phyloP scores from a whole-genome alignment of 2,888 invertebrate species.

The Rapana venosa region DNA sequence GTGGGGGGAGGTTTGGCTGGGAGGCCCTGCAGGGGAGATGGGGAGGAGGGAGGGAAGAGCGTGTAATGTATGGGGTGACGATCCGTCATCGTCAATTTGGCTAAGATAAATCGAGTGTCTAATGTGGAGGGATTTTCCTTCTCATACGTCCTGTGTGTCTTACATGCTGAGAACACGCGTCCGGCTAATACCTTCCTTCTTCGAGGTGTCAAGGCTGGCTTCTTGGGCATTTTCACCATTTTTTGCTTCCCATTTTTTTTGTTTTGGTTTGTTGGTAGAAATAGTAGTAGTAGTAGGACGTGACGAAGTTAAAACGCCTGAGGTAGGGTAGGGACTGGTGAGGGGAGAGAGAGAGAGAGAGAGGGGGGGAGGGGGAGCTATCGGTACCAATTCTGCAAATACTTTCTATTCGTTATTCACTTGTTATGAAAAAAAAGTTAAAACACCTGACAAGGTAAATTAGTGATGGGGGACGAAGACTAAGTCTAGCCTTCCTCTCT shows the following conservation, averaged over 20 bases:
- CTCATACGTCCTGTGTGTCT: slow-evolving; percentile 25
- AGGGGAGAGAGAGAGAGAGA: neutral
- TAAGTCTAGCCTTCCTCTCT: too few relatives aligned
- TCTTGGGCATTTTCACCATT: neutral
- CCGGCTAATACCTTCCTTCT: slow-evolving; percentile 31
- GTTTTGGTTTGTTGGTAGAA: neutral
- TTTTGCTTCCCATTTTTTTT: neutral
- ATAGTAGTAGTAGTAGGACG: neutral
- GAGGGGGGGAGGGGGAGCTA: neutral
- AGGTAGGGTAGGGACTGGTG: neutral
- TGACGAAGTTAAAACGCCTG: neutral
- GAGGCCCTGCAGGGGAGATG: slow-evolving; percentile 85
- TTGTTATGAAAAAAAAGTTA: too few relatives aligned
- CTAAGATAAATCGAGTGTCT: slow-evolving; percentile 37
- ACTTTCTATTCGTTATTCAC: too few relatives aligned
- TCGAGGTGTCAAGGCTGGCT: neutral
- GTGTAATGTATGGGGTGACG: slow-evolving; percentile 77
- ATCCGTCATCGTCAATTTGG: slow-evolving; percentile 35
- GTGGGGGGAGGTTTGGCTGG: neutral
- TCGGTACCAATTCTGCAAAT: too few relatives aligned
- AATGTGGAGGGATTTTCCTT: slow-evolving; percentile 30
- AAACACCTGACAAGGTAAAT: too few relatives aligned
- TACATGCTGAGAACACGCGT: slow-evolving; percentile 35
- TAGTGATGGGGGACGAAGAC: too few relatives aligned
- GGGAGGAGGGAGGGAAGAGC: slow-evolving; percentile 80